phyloP scores from a whole-genome alignment of 37 sponge, comb jelly and placozoan species.

The Cladorhizidae sp. region DNA sequence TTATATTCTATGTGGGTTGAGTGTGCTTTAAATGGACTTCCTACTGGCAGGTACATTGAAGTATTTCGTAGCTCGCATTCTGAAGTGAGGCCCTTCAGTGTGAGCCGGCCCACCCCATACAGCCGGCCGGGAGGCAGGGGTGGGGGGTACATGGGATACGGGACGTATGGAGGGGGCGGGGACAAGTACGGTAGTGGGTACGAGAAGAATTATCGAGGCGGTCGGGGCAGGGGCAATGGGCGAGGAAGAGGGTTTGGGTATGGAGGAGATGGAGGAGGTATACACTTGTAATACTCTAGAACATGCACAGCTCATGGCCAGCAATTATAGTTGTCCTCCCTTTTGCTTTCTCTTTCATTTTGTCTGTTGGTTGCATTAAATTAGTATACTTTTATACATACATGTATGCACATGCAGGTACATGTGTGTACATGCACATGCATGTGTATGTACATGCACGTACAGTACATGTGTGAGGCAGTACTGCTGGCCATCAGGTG shows the following conservation, averaged over 20 bases:
- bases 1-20: too few relatives aligned
- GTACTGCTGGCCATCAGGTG: too few relatives aligned
- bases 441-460: too few relatives aligned
- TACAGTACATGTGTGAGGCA: too few relatives aligned
- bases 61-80: slow-evolving; percentile 75
- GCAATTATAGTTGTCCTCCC: too few relatives aligned
- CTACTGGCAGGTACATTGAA: slow-evolving; percentile 82
- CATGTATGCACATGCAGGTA: too few relatives aligned
- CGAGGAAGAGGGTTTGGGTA: slow-evolving; percentile 47
- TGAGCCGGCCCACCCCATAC: slow-evolving; percentile 66
- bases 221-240: slow-evolving; percentile 54
- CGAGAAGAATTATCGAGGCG: slow-evolving; percentile 57
- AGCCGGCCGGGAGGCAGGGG: slow-evolving; percentile 53
- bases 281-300: neutral
- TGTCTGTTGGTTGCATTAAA: too few relatives aligned
- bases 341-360: too few relatives aligned
- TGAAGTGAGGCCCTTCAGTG: slow-evolving; percentile 51
- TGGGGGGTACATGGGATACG: slow-evolving; percentile 46
- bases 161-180: slow-evolving; percentile 35
- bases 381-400: too few relatives aligned
- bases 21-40: neutral
- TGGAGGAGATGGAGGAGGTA: slow-evolving; percentile 34
- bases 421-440: too few relatives aligned
- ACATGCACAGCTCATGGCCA: too few relatives aligned
- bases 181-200: slow-evolving; percentile 68